phyloP scores from a whole-genome alignment of 1,140 invertebrate genomes.

The Bemisia tabaci region DNA sequence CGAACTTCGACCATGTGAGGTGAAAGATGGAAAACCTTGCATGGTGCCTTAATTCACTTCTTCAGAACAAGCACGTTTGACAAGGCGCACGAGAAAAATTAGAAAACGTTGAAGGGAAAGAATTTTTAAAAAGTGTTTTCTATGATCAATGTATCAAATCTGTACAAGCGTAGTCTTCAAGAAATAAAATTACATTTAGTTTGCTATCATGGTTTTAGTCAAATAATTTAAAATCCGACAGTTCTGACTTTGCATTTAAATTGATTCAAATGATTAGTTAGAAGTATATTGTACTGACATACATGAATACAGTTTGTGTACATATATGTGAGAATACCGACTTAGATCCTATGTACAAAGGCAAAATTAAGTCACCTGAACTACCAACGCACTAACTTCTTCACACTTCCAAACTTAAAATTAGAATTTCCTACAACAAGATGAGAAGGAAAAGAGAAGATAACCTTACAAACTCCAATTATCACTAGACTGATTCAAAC shows the following conservation, averaged over 20 bases:
- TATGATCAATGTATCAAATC: not conserved
- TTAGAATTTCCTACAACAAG: not conserved
- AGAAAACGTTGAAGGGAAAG: not conserved
- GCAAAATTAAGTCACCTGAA: not conserved
- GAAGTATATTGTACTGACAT: not conserved
- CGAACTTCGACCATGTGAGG: not conserved
- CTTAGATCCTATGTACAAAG: not conserved
- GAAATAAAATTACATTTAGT: not conserved
- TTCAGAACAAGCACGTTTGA: not conserved
- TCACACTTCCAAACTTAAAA: not conserved
- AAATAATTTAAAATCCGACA: not conserved
- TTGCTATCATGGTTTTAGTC: not conserved
- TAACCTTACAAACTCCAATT: not conserved
- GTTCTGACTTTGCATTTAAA: not conserved
- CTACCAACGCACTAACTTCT: not conserved
- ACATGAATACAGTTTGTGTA: not conserved
- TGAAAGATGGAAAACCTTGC: not conserved
- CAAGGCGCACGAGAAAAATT: not conserved
- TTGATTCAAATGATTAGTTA: not conserved
- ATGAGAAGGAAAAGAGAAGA: not conserved
- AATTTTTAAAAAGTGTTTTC: not conserved
- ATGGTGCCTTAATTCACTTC: not conserved
- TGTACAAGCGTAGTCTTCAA: not conserved
- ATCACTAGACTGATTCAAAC: no score
- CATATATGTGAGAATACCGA: not conserved